Conservation (phyloP, 2,113 vertebrate genomes). For the Crotalus horridus region DNA sequence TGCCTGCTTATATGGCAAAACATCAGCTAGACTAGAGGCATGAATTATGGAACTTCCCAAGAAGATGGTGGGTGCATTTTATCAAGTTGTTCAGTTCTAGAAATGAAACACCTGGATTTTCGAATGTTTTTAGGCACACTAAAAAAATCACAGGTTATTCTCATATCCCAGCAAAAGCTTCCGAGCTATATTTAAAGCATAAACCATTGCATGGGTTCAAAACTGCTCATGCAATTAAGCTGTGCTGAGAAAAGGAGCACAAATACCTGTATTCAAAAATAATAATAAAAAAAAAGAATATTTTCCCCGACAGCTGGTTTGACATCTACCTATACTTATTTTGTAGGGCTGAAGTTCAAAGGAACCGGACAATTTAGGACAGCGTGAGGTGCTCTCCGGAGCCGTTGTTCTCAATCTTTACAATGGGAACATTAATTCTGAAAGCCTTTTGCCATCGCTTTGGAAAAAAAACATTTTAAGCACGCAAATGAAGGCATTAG, state of each 20-base stretch:
- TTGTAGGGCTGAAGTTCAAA: not conserved
- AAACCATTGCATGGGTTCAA: not conserved
- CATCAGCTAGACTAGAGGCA: not conserved
- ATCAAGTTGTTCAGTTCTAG: not conserved
- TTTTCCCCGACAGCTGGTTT: not conserved
- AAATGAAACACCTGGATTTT: not conserved
- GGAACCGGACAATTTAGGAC: not conserved
- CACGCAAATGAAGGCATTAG: not conserved
- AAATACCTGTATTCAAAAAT: no score
- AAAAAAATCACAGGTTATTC: not conserved
- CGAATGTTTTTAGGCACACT: not conserved
- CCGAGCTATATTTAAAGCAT: not conserved
- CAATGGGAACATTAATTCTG: not conserved
- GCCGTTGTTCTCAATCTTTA: no score
- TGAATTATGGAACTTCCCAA: not conserved
- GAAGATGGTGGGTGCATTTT: not conserved
- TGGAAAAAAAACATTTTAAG: not conserved
- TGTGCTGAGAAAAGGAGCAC: not conserved
- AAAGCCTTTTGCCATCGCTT: not conserved
- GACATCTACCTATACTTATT: not conserved
- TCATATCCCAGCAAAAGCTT: not conserved
- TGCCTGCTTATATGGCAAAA: not conserved
- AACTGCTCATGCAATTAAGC: no score
- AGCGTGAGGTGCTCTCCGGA: no score
- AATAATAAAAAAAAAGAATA: not conserved